These are phyloP conservation scores for Tanypteryx hageni DNA, from an alignment of 2,888 invertebrate genomes.

Conservation along the genomic window DNA sequence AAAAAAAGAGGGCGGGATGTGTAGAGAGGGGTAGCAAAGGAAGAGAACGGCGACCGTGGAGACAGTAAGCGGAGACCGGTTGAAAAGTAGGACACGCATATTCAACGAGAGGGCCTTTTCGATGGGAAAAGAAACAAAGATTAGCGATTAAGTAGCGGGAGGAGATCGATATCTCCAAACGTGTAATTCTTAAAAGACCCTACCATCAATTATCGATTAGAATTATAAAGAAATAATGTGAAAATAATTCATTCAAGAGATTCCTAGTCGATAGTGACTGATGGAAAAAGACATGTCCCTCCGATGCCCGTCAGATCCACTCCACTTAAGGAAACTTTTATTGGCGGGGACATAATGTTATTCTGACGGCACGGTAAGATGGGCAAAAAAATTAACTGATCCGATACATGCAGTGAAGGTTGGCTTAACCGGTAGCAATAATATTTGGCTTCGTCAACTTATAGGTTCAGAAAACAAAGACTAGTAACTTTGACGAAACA, in stretches of 20 bases:
- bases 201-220: constrained; percentile 42
- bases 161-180: constrained; percentile 35
- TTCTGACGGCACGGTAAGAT: neutral
- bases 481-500: too few species aligned
- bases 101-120: constrained; percentile 33
- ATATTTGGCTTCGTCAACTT: neutral
- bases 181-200: constrained; percentile 36
- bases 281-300: constrained; percentile 18
- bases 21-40: neutral
- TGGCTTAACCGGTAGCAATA: neutral
- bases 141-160: constrained; percentile 33
- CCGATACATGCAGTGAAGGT: neutral
- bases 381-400: neutral
- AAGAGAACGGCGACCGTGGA: neutral
- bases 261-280: constrained; percentile 33
- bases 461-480: neutral
- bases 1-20: neutral
- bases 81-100: constrained; percentile 42
- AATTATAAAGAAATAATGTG: constrained; percentile 47
- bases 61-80: neutral
- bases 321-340: constrained; percentile 10
- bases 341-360: constrained; percentile 25
- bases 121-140: constrained; percentile 11
- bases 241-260: constrained; percentile 31
- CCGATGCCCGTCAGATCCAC: neutral